Evolutionary conservation across 2,797 vertebrate species (phyloP), one percentile per base, ranked within the genome.

Genomic region (Neomorphus geoffroyi): DNA sequence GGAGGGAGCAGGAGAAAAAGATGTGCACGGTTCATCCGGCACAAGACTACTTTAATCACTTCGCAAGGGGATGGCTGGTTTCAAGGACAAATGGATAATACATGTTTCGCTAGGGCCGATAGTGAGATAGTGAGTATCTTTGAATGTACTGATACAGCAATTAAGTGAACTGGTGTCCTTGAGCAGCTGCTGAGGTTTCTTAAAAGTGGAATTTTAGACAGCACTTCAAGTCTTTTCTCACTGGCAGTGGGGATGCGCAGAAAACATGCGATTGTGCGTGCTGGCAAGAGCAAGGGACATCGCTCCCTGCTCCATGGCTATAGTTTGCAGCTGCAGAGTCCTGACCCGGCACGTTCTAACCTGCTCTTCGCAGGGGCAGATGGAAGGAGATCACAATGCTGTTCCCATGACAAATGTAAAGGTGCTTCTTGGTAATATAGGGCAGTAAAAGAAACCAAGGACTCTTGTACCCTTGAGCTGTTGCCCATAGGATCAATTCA

Each of bases 21-120:
- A 86, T 78, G 73, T 41, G 57, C 56, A 6, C 0, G 28, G 62
- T 88, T 96, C 95, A 86, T 79, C 89, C 37, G 21, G 94, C 85
- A 79, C 65, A 57, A 56, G 74, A 92, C 70, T 75, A 50, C 94
- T 95, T 90, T 90, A 96, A 96, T 96, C 95, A 67, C 92, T 41
- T 58, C 0, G 16, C 30, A 3, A 19, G 75, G 83, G 85, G 86
- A 73, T 23, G 54, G 91, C 72, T 88, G 12, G 28, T 82, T 91
- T 96, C 97, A 98, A 98, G 96, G 95, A 95, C 94, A 80, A 93
- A 92, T 9, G 81, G 93, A 93, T 93, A 96, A 96, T 91, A 15
- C 73, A n/a, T 33, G 64, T 94, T 97, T 90, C 9, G 5, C 85
- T 46, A 54, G 86, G 91, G 79, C 91, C 3, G 84, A 92, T 86